Evolutionary conservation across 2,888 invertebrate species (phyloP).

Genomic region (Drosophila mimica): DNA sequence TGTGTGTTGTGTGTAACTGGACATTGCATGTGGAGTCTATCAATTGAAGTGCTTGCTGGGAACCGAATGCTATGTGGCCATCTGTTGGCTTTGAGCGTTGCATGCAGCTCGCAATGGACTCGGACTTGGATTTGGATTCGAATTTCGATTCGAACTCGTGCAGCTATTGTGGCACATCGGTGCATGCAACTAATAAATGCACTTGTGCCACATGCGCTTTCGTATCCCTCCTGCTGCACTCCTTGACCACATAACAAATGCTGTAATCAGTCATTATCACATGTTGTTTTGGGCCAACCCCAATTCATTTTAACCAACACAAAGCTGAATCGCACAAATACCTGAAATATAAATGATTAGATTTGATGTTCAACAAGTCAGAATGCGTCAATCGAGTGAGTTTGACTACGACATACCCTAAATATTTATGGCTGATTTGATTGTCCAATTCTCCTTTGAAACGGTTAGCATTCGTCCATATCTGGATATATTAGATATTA

Average conservation of each 20-base stretch:
- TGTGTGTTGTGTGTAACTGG: constrained; percentile 15
- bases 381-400: not conserved
- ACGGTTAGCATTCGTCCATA: too few species aligned
- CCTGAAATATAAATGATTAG: not conserved
- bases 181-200: constrained; percentile 38
- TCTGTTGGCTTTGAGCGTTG: constrained; percentile 49
- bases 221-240: not conserved
- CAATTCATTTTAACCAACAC: not conserved
- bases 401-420: not conserved
- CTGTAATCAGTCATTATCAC: constrained; percentile 2
- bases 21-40: constrained; percentile 29
- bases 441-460: not conserved
- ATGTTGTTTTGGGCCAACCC: not conserved
- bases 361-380: not conserved
- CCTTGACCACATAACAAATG: not conserved
- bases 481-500: too few species aligned
- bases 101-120: constrained; percentile 51
- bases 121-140: not conserved
- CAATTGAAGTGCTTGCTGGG: constrained; percentile 23
- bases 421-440: not conserved
- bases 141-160: constrained; percentile 5
- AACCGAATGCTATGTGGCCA: constrained; percentile 26
- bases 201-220: constrained; percentile 28
- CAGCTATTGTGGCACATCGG: constrained; percentile 16
- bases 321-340: not conserved